Conservation (phyloP, 2,113 vertebrate genomes). For the Sigmodon hispidus region DNA sequence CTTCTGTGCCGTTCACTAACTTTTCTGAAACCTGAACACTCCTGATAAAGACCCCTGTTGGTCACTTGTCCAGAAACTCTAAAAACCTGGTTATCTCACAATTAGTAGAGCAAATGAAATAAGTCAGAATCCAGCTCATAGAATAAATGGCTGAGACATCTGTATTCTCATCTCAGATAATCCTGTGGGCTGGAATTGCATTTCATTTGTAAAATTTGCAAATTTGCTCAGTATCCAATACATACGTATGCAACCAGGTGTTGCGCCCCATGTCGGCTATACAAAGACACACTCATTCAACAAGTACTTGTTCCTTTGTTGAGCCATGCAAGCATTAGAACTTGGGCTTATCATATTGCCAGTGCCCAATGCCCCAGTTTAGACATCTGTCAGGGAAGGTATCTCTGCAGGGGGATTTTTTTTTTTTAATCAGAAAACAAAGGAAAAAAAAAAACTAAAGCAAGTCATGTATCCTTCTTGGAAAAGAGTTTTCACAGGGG, state of each 20-base stretch:
- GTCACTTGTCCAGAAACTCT: constrained; percentile 13
- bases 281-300: not conserved
- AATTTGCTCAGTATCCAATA: not conserved
- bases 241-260: not conserved
- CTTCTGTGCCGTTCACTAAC: not conserved
- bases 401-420: not conserved
- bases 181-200: not conserved
- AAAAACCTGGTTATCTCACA: not conserved
- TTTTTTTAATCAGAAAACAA: not conserved
- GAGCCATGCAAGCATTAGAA: not conserved
- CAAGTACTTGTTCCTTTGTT: not conserved
- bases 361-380: not conserved
- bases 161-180: not conserved
- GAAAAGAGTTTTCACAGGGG: not conserved
- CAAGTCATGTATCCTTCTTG: not conserved
- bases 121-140: constrained; percentile 5
- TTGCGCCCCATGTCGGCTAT: not conserved
- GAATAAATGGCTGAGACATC: not conserved
- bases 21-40: constrained; percentile 31
- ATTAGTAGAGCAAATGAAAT: constrained; percentile 33
- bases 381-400: not conserved
- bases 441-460: not conserved
- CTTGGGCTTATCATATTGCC: not conserved
- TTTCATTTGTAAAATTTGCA: not conserved
- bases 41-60: not conserved